phyloP scores from a whole-genome alignment of 35 echinoderm and acorn worm genomes.

The Lytechinus variegatus region DNA sequence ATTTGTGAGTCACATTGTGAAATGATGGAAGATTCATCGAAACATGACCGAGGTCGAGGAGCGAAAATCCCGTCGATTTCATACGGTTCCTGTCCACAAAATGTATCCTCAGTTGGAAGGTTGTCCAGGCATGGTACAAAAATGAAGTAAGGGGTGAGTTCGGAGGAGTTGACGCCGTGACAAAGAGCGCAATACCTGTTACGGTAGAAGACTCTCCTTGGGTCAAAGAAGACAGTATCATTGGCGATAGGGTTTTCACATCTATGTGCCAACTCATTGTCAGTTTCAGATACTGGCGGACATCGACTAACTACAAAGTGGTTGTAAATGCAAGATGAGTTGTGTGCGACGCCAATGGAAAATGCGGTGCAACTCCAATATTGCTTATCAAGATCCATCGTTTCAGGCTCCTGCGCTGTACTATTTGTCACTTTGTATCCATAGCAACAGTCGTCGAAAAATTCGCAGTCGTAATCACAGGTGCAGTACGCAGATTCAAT shows the following conservation, averaged over 20 bases:
- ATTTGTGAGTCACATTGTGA: not conserved
- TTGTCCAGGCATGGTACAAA: not conserved
- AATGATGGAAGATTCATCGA: not conserved
- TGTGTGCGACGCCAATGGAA: not conserved
- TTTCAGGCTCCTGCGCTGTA: not conserved
- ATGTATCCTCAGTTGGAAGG: not conserved
- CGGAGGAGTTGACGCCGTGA: not conserved
- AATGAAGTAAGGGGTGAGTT: not conserved
- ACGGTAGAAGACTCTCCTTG: not conserved
- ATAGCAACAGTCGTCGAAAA: conserved; percentile 22
- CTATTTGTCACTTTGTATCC: not conserved
- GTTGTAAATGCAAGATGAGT: not conserved
- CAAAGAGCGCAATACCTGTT: conserved; percentile 37
- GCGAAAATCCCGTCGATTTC: not conserved
- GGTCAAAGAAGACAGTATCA: conserved; percentile 14
- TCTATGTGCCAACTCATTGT: not conserved
- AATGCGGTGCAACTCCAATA: not conserved
- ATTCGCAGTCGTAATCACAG: not conserved
- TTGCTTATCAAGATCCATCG: not conserved
- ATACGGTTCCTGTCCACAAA: not conserved
- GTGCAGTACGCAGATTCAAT: not conserved
- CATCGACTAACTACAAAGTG: not conserved
- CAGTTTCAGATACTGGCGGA: not conserved
- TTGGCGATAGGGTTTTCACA: not conserved
- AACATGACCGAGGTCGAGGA: not conserved